Conservation (phyloP, 2,113 vertebrate genomes). For the Rhynchomys soricoides region DNA sequence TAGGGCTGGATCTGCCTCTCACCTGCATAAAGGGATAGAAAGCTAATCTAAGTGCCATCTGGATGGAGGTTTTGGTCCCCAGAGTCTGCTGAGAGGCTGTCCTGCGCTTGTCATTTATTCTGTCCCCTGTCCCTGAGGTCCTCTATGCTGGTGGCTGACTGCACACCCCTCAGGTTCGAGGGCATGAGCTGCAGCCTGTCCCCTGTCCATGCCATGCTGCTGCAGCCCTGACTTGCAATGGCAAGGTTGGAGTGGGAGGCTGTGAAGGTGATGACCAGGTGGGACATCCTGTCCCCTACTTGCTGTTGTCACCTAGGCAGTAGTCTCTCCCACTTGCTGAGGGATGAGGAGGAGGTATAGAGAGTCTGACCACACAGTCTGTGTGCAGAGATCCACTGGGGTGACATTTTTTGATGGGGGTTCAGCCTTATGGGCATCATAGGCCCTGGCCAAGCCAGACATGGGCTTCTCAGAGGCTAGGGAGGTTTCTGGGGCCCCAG, state of each 20-base stretch:
- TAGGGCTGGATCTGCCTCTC: neutral
- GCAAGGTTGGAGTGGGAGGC: too few species aligned
- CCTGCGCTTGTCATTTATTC: accelerated
- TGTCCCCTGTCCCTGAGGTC: accelerated
- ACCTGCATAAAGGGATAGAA: neutral
- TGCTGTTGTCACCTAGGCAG: neutral
- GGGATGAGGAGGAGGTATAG: neutral
- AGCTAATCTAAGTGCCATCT: accelerated
- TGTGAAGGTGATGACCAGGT: neutral
- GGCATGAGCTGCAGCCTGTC: neutral
- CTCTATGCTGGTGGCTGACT: neutral
- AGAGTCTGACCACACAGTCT: neutral
- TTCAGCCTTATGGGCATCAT: accelerated
- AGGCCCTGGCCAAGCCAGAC: accelerated
- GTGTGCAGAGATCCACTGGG: too few species aligned
- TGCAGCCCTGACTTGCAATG: neutral
- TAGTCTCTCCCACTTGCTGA: neutral
- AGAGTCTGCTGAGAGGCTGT: neutral
- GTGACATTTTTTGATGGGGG: neutral
- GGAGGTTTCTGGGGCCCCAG: neutral
- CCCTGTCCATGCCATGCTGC: accelerated
- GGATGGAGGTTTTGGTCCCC: neutral
- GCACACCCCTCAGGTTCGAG: accelerated
- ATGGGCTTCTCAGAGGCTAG: accelerated
- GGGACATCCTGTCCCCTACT: too few species aligned